Base-by-base conservation (phyloP, 2,113 vertebrate species). In the Deroptyus accipitrinus region DNA sequence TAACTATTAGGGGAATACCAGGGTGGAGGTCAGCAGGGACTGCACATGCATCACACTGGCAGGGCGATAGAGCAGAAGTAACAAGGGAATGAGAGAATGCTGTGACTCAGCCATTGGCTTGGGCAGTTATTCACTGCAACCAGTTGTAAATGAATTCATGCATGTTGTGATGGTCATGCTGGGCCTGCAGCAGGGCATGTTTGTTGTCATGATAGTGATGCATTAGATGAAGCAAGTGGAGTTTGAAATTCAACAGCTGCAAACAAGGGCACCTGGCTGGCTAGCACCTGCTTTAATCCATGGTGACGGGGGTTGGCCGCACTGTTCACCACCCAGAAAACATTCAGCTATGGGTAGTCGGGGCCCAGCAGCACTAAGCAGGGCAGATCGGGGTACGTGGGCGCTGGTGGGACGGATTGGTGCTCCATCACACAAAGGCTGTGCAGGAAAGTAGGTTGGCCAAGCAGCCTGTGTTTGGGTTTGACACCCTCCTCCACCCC, bases 61-160 rank as follows among this genome's bases (percentile, higher is more conserved):
- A 39, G 22, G 9, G 8, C 41, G 30, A 16, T 59, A 57, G 52
- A 52, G 28, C 10, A 15, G 12, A 28, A 51, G 18, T 27, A 13
- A 44, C 48, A 61, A 11, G 19, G 75, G 10, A 39, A 46, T 22
- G 44, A 72, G 61, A n/a, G 30, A 42, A 46, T 1, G 4, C 37
- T 37, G 18, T 49, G 18, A 35, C 6, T 7, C 6, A 0, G 31
- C 64, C 1, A 0, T 13, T 2, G 1, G n/a, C 68, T 46, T 22
- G 11, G 9, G 35, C 13, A 41, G 25, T 51, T 54, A 37, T 49
- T 86, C 27, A 17, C 6, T 8, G 24, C 64, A 49, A 35, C 13
- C 11, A 23, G 17, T 59, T 13, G 7, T 57, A 24, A 75, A 64
- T 46, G 17, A 28, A 28, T 42, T 33, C 0, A 2, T 27, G 33